Conservation (phyloP, 64 coral and sea anemone species). For the Montipora sp. region DNA sequence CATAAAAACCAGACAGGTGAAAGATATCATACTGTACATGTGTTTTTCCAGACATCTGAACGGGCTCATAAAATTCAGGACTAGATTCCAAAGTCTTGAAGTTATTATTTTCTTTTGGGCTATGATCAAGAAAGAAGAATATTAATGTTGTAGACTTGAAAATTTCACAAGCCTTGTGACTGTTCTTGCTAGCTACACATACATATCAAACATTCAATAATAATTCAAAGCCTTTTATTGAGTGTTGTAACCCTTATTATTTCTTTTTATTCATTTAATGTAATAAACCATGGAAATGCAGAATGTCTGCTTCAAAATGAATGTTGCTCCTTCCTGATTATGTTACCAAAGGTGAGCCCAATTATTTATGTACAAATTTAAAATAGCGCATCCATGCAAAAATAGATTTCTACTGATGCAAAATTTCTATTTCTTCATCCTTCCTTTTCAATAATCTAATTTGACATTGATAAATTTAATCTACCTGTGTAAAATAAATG, state of each 20-base stretch:
- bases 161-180: background rate
- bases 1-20: too few species aligned
- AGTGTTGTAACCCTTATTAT: conserved; percentile 25
- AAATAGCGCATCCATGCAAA: conserved; percentile 41
- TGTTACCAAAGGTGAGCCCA: too few species aligned
- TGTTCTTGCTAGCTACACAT: background rate
- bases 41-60: too few species aligned
- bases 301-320: background rate
- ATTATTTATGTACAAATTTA: conserved; percentile 34
- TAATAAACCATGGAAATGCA: background rate
- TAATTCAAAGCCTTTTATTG: conserved; percentile 20
- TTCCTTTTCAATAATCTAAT: background rate
- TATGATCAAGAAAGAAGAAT: too few species aligned
- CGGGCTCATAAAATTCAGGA: too few species aligned
- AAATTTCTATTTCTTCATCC: background rate
- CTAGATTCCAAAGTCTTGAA: too few species aligned
- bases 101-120: too few species aligned
- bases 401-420: conserved; percentile 29
- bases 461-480: background rate
- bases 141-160: too few species aligned
- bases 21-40: too few species aligned
- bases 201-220: background rate
- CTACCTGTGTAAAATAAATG: background rate
- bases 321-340: background rate
- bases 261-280: background rate